Conservation (phyloP, 2,797 vertebrate genomes). For the Crenuchus spilurus region DNA sequence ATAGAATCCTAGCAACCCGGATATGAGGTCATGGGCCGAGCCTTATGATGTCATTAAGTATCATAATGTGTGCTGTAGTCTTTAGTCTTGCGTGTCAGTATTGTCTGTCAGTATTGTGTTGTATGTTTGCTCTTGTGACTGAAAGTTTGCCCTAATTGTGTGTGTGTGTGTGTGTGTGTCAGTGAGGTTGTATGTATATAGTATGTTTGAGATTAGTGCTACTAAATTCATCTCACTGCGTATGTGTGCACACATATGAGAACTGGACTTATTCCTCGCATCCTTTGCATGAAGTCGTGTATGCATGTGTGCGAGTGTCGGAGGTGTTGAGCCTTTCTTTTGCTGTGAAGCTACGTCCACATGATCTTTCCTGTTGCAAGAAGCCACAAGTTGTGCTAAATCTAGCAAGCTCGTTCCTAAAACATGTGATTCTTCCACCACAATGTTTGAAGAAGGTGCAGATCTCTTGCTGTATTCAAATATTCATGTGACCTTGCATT, state of each 20-base stretch:
- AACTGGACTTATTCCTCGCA: not conserved
- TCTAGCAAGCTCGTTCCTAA: not conserved
- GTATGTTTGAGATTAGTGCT: not conserved
- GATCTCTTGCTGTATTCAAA: not conserved
- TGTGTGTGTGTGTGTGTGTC: constrained; percentile 14
- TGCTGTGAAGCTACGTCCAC: not conserved
- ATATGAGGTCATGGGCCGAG: constrained; percentile 36
- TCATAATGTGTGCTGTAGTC: constrained; percentile 34
- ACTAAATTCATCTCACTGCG: not conserved
- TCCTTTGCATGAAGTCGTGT: not conserved
- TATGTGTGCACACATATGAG: constrained; percentile 27
- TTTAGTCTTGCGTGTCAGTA: constrained; percentile 34
- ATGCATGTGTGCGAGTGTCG: too few species aligned
- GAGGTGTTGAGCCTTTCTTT: not conserved
- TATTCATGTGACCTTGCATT: not conserved
- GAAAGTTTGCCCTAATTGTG: constrained; percentile 12
- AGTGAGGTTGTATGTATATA: constrained; percentile 23
- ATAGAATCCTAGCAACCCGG: constrained; percentile 1
- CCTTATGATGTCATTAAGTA: constrained; percentile 39
- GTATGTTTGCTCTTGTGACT: constrained; percentile 52
- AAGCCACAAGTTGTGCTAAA: not conserved
- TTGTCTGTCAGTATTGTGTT: constrained; percentile 62
- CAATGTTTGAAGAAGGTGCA: too few species aligned
- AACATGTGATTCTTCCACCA: not conserved
- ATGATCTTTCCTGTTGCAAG: not conserved